Base-by-base conservation (phyloP, 2,113 vertebrate species). In the Mormyrus iriodes region DNA sequence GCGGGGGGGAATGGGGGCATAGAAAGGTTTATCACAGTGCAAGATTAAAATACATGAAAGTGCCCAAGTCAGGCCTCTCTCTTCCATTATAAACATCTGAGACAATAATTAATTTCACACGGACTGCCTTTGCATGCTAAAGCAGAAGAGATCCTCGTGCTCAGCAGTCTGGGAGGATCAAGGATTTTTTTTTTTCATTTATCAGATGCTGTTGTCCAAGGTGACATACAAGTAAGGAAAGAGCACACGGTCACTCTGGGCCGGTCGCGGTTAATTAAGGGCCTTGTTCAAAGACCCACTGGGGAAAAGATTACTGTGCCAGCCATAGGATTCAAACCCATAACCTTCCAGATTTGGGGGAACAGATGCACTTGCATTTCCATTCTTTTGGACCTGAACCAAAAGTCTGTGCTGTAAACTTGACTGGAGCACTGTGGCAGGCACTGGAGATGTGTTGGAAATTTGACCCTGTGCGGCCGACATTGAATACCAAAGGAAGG, bases 401-500 rank as follows among this genome's bases (percentile, higher is more conserved):
- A 19, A 24, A 76, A 17, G 1, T 12, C 3, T 27, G 9, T 65
- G 58, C n/a, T 65, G 55, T n/a, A n/a, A 61, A 61, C 55, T n/a
- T 61, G 55, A 61, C 55, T 61, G 55, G 61, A 65, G 61, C 24
- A 27, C 61, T 12, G 61, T n/a, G 8, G n/a, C 61, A 65, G 61
- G 3, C n/a, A 27, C 9, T 24, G n/a, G 61, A 12, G 21, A 76
- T 15, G 35, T 4, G 19, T 0, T 35, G 15, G 15, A 13, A 35
- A 42, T 39, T 79, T 79, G 31, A 42, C 17, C 35, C 5, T 79
- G 31, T 15, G 73, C 86, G 89, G 91, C 69, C 87, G 88, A 89
- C 88, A 86, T 88, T 91, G 92, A 91, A 93, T 92, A 91, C 91
- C 91, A 90, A 76, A 87, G 85, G 53, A 89, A 91, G 85, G 90